Evolutionary conservation across 2,113 vertebrate genomes (phyloP), one percentile per base, ranked within the genome.

Genomic region (Prunella fulvescens): DNA sequence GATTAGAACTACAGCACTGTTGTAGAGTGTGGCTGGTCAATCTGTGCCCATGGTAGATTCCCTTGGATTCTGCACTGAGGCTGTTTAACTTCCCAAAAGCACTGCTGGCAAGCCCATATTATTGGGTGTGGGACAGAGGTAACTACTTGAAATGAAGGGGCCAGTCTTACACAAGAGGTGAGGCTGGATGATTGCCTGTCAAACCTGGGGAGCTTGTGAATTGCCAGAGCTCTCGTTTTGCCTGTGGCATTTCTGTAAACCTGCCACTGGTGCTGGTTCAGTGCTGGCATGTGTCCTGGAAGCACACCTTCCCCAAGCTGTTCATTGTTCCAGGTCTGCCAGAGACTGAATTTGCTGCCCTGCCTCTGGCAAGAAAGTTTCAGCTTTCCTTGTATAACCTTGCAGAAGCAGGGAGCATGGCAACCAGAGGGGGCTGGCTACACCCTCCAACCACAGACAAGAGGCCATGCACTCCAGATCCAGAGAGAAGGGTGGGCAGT

Each of bases 241-340:
- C 95, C 90, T 54, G 81, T 94, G 95, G 95, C 94, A 86, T 81
- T 96, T 93, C 95, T 95, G 95, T 95, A 95, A 96, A 92, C 35
- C 87, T 93, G 93, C 87, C 71, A 56, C 74, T 82, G 89, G 93
- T 95, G 81, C 84, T 85, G 93, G 73, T 92, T 90, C 83, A 91
- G 89, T 51, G 77, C 78, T 97, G 96, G 95, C 95, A 95, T 3
- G 2, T 82, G 62, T 92, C 84, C 93, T 92, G 93, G 67, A 93
- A 96, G 95, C 91, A 96, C 91, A 90, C 94, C 95, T 96, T 95
- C 93, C 86, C 84, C 84, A 1, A 97, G 82, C 71, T 83, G 81
- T 61, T 94, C 58, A 2, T 88, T 95, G 86, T 93, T 94, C 91
- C 87, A 94, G 66, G 37, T 87, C 85, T 95, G 87, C 84, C 42